A percentile compares a stretch with the other conserved stretches of the same genome.
Conservation (phyloP, 2,888 invertebrate genomes). For the Mesochorus sp. region DNA sequence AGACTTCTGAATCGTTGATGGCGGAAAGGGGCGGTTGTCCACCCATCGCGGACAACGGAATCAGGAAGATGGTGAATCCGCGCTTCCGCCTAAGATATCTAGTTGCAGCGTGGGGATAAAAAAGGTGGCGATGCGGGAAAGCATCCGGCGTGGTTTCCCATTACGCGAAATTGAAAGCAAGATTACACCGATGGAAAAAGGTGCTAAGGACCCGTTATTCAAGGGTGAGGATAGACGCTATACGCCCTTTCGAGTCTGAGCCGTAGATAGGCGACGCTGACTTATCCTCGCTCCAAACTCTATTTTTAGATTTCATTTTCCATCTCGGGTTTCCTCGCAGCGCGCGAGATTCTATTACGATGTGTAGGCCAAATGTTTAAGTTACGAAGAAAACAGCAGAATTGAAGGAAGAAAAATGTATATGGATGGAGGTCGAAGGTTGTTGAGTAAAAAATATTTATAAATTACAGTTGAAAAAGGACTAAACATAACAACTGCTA, state of each 20-base stretch:
- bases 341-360: too few relatives aligned
- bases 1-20: background rate
- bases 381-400: too few relatives aligned
- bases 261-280: background rate
- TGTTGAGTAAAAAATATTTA: too few relatives aligned
- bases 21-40: background rate
- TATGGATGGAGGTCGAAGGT: too few relatives aligned
- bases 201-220: too few relatives aligned
- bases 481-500: too few relatives aligned
- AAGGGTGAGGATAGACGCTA: too few relatives aligned
- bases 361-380: too few relatives aligned
- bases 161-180: constrained; percentile 38
- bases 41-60: too few relatives aligned
- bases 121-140: background rate
- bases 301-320: constrained; percentile 16
- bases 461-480: too few relatives aligned
- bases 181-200: constrained; percentile 3
- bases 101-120: constrained; percentile 19
- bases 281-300: constrained; percentile 3
- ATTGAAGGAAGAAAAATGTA: too few relatives aligned
- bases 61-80: background rate
- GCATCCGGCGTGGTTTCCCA: constrained; percentile 12
- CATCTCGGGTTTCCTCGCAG: background rate
- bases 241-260: background rate
- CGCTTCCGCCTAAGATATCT: background rate